Percentiles rank a stretch among this genome's conserved stretches.
Conservation (phyloP, 2,797 vertebrate species). For the Microctenopoma lineatum region DNA sequence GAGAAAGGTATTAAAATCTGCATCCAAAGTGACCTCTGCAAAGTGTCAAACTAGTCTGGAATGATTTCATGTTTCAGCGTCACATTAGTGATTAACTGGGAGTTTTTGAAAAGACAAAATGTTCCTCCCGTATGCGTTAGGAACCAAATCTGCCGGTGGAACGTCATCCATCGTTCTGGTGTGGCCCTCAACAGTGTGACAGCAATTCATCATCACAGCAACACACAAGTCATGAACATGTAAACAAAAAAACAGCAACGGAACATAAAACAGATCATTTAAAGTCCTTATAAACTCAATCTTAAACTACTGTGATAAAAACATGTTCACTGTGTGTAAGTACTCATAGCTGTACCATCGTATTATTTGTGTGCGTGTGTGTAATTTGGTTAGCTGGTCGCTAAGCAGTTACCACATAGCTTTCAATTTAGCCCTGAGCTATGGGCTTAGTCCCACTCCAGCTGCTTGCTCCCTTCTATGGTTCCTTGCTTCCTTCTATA, state of each 20-base stretch:
- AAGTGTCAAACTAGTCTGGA: conserved; percentile 35
- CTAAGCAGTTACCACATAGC: conserved; percentile 47
- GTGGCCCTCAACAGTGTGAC: conserved; percentile 28
- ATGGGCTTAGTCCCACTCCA: conserved; percentile 55
- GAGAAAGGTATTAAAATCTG: not conserved
- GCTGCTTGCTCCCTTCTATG: conserved; percentile 45
- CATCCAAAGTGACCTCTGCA: not conserved
- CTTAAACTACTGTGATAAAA: conserved; percentile 59
- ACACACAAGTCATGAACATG: conserved; percentile 66
- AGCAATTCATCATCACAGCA: conserved; percentile 63
- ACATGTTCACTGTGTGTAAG: conserved; percentile 26
- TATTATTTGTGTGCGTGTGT: conserved; percentile 26
- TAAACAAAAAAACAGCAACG: conserved; percentile 63
- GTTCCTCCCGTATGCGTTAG: conserved; percentile 3
- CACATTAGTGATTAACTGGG: too few species aligned
- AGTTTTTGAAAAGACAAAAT: not conserved
- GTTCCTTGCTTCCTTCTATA: conserved; percentile 28
- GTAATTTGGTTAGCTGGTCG: conserved; percentile 48
- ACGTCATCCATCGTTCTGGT: conserved; percentile 16
- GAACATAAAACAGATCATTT: conserved; percentile 65
- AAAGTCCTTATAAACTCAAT: conserved; percentile 65
- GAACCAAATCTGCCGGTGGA: conserved; percentile 40
- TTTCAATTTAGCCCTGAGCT: conserved; percentile 42
- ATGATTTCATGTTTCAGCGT: conserved; percentile 27
- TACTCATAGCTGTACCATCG: conserved; percentile 38